Evolutionary conservation across 2,888 invertebrate species (phyloP), one percentile per base, ranked within the genome.

Genomic region (Nemotelus pantherinus): DNA sequence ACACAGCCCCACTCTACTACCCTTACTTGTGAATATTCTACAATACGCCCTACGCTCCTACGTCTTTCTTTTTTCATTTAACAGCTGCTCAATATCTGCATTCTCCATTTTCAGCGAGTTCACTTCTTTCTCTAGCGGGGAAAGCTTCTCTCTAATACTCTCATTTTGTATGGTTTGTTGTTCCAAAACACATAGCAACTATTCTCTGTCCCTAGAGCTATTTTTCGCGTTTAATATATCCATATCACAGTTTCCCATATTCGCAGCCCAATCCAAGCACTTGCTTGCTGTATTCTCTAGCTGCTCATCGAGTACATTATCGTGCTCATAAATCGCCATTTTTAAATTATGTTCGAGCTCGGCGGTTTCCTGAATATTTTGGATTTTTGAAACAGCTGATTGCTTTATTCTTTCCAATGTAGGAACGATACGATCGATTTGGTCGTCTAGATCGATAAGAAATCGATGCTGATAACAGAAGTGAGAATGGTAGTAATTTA

Each of bases 281-380:
- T 39, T 67, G 25, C 72, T 41, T 2, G 3, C 43, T 7, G 68
- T n/a, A 7, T 44, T 45, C 2, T 45, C 39, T 6, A 75, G 41
- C 39, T 60, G 60, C 68, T 53, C 25, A 9, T 68, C 50, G 3
- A 77, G 39, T 4, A 76, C 2, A 2, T 68, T 77, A 7, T 76
- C 76, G 64, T 79, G 48, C 47, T 70, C 65, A 47, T 60, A 71
- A 1, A 53, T 39, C 3, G 60, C 64, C 25, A 65, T 48, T 53
- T 70, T 72, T n/a, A 77, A 25, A 44, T 76, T 43, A 47, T 65
- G 70, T 48, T 78, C 78, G 4, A 71, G 25, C 3, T 80, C 77
- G 3, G 44, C 43, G 7, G 76, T 63, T 41, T 71, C 7, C 25
- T 53, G 6, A 6, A 48, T 45, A 9, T 58, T 50, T 6, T 64